These are phyloP conservation scores for Barypeithes pellucidus DNA, from an alignment of 2,888 invertebrate species.

Conservation along the genomic window DNA sequence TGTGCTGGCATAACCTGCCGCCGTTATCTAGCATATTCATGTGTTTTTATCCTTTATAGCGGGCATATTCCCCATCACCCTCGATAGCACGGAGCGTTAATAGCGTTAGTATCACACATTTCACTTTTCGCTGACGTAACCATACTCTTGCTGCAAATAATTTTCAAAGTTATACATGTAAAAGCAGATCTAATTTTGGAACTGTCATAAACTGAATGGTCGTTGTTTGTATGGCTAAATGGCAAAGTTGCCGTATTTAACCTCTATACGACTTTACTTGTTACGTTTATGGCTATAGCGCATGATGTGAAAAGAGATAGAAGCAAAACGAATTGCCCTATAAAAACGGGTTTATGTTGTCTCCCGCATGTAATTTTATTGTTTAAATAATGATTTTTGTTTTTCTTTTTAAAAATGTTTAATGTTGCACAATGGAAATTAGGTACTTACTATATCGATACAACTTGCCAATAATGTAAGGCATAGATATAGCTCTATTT, in stretches of 20 bases:
- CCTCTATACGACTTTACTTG: conserved; percentile 52
- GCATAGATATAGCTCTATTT: too few relatives aligned
- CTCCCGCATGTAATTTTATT: conserved; percentile 3
- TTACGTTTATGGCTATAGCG: conserved; percentile 37
- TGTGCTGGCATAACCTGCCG: too few relatives aligned
- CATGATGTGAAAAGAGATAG: conserved; percentile 32
- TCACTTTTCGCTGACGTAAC: conserved; percentile 49
- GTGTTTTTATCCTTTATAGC: not conserved
- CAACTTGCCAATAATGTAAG: too few relatives aligned
- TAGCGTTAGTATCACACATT: conserved; percentile 49
- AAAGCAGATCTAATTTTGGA: conserved; percentile 53
- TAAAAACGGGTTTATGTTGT: conserved; percentile 29
- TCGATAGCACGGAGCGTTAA: conserved; percentile 43
- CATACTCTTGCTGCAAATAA: conserved; percentile 51
- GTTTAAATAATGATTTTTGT: conserved; percentile 8
- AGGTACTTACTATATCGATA: too few relatives aligned
- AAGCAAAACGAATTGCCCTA: conserved; percentile 29
- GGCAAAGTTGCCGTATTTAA: conserved; percentile 52
- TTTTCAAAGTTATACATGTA: conserved; percentile 50
- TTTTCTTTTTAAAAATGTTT: not conserved
- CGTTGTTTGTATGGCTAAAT: conserved; percentile 53
- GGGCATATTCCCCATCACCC: conserved; percentile 2
- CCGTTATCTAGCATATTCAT: not conserved
- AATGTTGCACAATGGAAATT: not conserved
- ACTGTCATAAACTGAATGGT: conserved; percentile 56